Base-by-base conservation (phyloP, 2,797 vertebrate genomes). In the Botia kubotai region DNA sequence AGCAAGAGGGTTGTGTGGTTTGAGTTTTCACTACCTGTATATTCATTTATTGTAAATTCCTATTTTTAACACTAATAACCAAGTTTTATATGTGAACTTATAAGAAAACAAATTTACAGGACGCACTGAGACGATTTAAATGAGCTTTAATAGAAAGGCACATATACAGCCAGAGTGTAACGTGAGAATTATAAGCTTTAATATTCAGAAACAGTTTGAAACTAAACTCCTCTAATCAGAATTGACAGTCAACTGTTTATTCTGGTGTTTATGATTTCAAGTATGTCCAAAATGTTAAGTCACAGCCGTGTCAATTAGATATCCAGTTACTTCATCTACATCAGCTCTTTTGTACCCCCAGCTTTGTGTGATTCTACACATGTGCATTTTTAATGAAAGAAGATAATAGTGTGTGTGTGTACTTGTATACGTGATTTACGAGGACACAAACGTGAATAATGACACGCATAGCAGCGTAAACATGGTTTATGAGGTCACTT, bases 61-160 rank as follows among this genome's bases (percentile, higher is more conserved):
- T 29, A 11, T 50, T 50, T 50, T 50, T 2, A 50, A 50, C 46
- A 50, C 13, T 11, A 2, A 50, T 11, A 50, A 50, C 46, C n/a
- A n/a, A n/a, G n/a, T n/a, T n/a, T n/a, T n/a, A n/a, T n/a, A n/a
- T n/a, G n/a, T n/a, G n/a, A n/a, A n/a, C n/a, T n/a, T n/a, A n/a
- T n/a, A 13, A 26, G 5, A 26, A 48, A 69, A 33, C 77, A 76
- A 74, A 33, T 29, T 6, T 63, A 63, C 62, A 36, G 55, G 82
- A 79, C 77, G 75, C 79, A n/a, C 21, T 70, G 86, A 46, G 68
- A 67, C 83, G 86, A 91, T 93, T 94, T 92, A 89, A 89, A 93
- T 93, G 91, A 94, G 92, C 90, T 94, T 95, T 94, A 94, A 94
- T 94, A 93, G 85, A 94, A 95, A 95, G 94, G 94, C 94, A 95